Percentiles rank a stretch among this genome's conserved stretches.
These are phyloP conservation scores for Meriones unguiculatus DNA, from an alignment of 2,113 vertebrate species.

Conservation along the genomic window DNA sequence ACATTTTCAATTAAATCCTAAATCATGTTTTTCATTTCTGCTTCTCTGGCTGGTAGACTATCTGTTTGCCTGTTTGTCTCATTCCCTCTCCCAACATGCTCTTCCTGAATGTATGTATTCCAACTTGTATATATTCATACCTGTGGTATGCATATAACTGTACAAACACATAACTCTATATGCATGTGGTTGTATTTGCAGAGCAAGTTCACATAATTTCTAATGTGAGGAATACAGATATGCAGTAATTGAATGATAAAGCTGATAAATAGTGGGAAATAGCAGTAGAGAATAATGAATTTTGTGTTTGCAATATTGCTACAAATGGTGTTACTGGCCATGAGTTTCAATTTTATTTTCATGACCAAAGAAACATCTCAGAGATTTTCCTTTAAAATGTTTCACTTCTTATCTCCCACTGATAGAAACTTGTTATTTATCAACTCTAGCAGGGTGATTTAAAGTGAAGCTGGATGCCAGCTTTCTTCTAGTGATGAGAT, in stretches of 20 bases:
- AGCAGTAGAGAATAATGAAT: neutral
- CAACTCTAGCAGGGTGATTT: slow-evolving; percentile 34
- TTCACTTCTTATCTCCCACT: neutral
- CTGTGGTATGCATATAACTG: neutral
- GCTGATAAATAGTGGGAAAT: neutral
- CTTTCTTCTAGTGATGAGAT: slow-evolving; percentile 32
- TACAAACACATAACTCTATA: neutral
- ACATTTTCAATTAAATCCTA: neutral
- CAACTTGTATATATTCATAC: neutral
- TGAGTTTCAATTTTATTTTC: neutral
- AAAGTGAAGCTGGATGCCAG: neutral
- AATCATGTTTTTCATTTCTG: neutral
- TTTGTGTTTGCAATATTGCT: neutral
- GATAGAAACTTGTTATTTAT: slow-evolving; percentile 53
- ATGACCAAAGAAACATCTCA: neutral
- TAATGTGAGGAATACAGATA: neutral
- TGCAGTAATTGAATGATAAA: neutral
- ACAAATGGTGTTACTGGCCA: neutral
- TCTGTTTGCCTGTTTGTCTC: neutral
- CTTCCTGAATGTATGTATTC: neutral
- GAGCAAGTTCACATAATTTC: neutral
- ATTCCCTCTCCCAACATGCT: fast-evolving
- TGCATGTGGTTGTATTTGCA: neutral
- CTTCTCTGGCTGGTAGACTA: neutral
- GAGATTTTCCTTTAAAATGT: slow-evolving; percentile 12